Base-by-base conservation (phyloP, 2,113 vertebrate species). In the Malaclemys terrapin region DNA sequence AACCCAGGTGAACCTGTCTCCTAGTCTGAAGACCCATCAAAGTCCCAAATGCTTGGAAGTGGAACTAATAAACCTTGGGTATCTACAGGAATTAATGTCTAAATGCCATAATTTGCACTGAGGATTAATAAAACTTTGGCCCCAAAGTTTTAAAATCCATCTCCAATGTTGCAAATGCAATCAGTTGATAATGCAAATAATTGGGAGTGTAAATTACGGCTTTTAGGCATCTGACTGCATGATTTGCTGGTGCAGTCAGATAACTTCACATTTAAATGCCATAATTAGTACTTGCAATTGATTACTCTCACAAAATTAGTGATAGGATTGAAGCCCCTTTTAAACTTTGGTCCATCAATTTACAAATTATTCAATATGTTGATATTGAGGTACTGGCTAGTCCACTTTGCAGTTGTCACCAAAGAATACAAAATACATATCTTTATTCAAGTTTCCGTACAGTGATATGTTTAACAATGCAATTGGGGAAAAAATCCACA, bases 401-500 rank as follows among this genome's bases (percentile, higher is more conserved):
- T 0, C 72, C 88, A 52, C 29, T 86, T 90, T 76, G 22, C 38
- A 45, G 2, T 25, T 38, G 27, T n/a, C 47, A 25, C 53, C 0
- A 0, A 82, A 88, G n/a, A 56, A 59, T 6, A 38, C 47, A 82
- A 22, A 82, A 22, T 54, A 80, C 16, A 59, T 11, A 20, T 52
- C 75, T 92, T 53, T 86, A 53, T 81, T 84, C 72, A 95, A 84
- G 89, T 97, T 86, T 91, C 79, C 87, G 13, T 85, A 57, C 76
- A 81, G 82, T 53, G 53, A 89, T 94, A 93, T 96, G 78, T 96
- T 97, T 97, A 84, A 62, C 27, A 52, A 42, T 22, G 22, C 42
- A 27, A 31, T 86, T 90, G 86, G 75, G 95, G 95, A 93, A 89
- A 96, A 90, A 93, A 69, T 54, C 59, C 87, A 95, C 87, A 97